Conservation (phyloP, 2,113 vertebrate genomes). For the Heterotilapia buettikoferi region DNA sequence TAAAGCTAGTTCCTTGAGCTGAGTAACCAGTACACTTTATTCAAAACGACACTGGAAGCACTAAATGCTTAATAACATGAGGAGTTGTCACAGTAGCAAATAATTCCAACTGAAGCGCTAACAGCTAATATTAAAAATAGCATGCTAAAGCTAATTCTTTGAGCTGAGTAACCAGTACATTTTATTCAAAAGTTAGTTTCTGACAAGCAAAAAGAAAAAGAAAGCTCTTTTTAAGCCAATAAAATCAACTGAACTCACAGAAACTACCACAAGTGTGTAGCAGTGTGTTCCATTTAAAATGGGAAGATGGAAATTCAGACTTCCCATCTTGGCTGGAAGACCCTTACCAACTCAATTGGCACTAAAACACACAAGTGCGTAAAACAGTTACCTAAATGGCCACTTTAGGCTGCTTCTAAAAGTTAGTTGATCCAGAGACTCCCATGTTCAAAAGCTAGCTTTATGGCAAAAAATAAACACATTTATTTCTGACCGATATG, state of each 20-base stretch:
- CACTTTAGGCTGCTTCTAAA: neutral
- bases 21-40: neutral
- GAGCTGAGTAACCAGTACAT: neutral
- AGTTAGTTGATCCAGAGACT: neutral
- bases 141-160: neutral
- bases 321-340: neutral
- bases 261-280: neutral
- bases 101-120: neutral
- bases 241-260: neutral
- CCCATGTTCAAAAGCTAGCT: neutral
- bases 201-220: neutral
- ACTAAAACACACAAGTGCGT: neutral
- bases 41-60: neutral
- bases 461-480: neutral
- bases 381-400: neutral
- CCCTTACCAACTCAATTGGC: neutral
- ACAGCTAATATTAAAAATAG: neutral
- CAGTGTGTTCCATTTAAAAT: neutral
- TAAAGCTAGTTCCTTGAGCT: neutral
- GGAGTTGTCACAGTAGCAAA: neutral
- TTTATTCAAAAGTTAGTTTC: neutral
- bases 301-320: neutral
- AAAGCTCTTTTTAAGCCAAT: neutral
- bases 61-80: neutral
- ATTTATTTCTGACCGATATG: neutral